A percentile compares a stretch with the other conserved stretches of the same genome.
These are phyloP conservation scores for Apis mellifera DNA, from an alignment of 1,140 invertebrate species.

Conservation along the genomic window DNA sequence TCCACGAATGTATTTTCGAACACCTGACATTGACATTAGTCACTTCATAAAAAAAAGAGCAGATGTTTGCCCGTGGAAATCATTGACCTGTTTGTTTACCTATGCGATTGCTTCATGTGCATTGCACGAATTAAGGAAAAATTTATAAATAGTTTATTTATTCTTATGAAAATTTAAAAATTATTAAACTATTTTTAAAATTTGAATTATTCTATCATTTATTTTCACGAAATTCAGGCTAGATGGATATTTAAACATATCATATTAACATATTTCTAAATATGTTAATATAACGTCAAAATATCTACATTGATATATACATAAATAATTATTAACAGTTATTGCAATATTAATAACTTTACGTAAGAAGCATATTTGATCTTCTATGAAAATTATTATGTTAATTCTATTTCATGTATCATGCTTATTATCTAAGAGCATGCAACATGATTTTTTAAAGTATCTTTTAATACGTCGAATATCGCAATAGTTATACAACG, in stretches of 20 bases:
- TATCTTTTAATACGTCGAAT: not conserved
- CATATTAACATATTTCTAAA: no score
- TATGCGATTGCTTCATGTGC: not conserved
- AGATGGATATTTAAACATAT: no score
- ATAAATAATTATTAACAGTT: not conserved
- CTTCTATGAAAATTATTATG: not conserved
- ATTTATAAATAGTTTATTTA: not conserved
- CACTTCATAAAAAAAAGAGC: not conserved
- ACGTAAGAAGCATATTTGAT: not conserved
- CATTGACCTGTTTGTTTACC: slow-evolving; percentile 2
- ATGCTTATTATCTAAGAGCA: not conserved
- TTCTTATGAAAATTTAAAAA: not conserved
- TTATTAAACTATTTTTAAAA: no score
- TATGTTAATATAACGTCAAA: not conserved
- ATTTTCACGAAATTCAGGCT: not conserved
- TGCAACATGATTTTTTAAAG: not conserved
- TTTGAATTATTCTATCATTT: not conserved
- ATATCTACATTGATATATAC: not conserved
- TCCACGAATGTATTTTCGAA: not conserved
- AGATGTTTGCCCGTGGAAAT: slow-evolving; percentile 5
- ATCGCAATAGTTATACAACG: not conserved
- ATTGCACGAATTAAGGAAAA: not conserved
- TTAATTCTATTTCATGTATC: not conserved
- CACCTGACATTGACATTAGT: not conserved
- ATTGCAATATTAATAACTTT: not conserved